A percentile compares a stretch with the other conserved stretches of the same genome.
phyloP scores from a whole-genome alignment of 2,888 invertebrate genomes.

The Peribatodes rhomboidaria region DNA sequence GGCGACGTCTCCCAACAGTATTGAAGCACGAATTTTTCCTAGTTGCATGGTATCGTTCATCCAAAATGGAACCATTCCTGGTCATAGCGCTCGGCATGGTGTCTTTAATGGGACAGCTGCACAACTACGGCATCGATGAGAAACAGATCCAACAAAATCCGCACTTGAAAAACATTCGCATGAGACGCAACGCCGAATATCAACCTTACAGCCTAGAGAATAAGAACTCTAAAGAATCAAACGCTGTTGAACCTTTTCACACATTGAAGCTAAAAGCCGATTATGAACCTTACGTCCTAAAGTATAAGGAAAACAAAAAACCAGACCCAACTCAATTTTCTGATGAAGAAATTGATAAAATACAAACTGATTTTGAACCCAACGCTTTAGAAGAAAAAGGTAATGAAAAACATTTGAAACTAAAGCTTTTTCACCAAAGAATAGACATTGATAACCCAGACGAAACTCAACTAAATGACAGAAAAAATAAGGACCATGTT shows the following conservation, averaged over 20 bases:
- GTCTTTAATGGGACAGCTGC: slow-evolving; percentile 50
- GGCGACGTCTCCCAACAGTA: no score
- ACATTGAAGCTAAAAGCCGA: not conserved
- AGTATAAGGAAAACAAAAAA: not conserved
- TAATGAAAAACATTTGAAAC: not conserved
- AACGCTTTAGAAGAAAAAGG: not conserved
- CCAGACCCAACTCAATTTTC: not conserved
- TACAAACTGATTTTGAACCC: not conserved
- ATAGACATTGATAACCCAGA: not conserved
- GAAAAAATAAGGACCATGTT: slow-evolving; percentile 8
- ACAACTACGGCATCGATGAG: slow-evolving; percentile 57
- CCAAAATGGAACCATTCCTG: slow-evolving; percentile 23
- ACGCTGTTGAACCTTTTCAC: not conserved
- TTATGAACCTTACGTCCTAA: not conserved
- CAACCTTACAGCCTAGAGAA: not conserved
- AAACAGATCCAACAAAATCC: slow-evolving; percentile 40
- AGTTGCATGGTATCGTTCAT: not conserved
- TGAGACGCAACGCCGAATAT: slow-evolving; percentile 45
- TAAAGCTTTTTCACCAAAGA: not conserved
- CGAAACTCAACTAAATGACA: not conserved
- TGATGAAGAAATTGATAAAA: not conserved
- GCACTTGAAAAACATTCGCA: slow-evolving; percentile 51
- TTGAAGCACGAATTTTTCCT: not conserved
- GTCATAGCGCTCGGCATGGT: slow-evolving; percentile 43
- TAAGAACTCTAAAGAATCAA: slow-evolving; percentile 1